Conservation (phyloP, 2,888 invertebrate species). For the Caenorhabditis uteleia region DNA sequence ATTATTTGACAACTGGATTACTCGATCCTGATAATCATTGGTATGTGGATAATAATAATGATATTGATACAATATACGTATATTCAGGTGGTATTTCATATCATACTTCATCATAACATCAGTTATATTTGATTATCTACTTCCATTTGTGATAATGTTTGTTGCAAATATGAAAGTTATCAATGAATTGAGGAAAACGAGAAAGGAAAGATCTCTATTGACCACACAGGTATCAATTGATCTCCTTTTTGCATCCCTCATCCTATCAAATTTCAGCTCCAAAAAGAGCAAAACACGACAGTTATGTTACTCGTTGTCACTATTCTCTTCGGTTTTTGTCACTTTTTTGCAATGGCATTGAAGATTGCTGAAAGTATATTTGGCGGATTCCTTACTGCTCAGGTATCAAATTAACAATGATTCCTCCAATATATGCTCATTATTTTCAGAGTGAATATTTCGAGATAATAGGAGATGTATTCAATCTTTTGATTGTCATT, state of each 20-base stretch:
- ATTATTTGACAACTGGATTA: conserved; percentile 15
- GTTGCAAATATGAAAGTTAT: conserved; percentile 35
- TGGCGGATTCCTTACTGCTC: conserved; percentile 14
- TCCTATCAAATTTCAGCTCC: conserved; percentile 18
- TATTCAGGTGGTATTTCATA: conserved; percentile 28
- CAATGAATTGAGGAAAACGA: conserved; percentile 17
- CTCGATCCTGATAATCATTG: conserved; percentile 24
- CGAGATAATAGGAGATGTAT: conserved; percentile 29
- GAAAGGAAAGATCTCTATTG: conserved; percentile 23
- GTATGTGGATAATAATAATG: neutral
- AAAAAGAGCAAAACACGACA: conserved; percentile 40
- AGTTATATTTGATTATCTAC: conserved; percentile 28
- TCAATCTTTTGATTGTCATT: conserved; percentile 30
- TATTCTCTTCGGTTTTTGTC: conserved; percentile 32
- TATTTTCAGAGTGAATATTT: conserved; percentile 14
- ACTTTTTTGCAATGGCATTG: conserved; percentile 34
- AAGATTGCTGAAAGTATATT: conserved; percentile 29
- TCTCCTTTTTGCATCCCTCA: neutral
- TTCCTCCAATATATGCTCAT: neutral
- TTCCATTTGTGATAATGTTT: conserved; percentile 39
- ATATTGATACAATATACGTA: neutral
- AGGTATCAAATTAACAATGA: conserved; percentile 1
- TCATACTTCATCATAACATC: conserved; percentile 28
- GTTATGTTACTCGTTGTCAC: conserved; percentile 38
- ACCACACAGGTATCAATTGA: conserved; percentile 23